A percentile compares a stretch with the other conserved stretches of the same genome.
Evolutionary conservation across 1,140 invertebrate species (phyloP).

Genomic region (Hylaeus volcanicus): DNA sequence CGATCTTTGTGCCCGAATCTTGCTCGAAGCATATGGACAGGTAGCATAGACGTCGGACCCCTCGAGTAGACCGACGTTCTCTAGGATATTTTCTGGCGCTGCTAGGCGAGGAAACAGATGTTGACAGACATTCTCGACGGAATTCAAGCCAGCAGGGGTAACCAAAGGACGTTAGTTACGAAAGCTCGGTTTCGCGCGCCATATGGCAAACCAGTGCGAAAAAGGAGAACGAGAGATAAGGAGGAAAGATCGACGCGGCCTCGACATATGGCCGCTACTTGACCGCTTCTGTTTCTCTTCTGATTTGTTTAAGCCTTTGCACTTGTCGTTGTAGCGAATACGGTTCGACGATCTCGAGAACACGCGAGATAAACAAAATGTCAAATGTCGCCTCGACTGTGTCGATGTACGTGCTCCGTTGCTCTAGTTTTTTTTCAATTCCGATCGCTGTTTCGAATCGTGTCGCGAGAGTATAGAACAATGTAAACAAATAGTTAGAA

Average conservation of each 20-base stretch:
- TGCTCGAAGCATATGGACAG: slow-evolving; percentile 53
- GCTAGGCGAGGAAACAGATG: slow-evolving; percentile 66
- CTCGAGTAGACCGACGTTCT: slow-evolving; percentile 17
- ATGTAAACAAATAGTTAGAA: slow-evolving; percentile 22
- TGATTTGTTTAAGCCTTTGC: slow-evolving; percentile 10
- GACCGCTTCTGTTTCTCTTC: background rate
- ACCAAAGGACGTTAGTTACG: slow-evolving; percentile 42
- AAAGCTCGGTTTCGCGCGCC: slow-evolving; percentile 68
- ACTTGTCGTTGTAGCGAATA: slow-evolving; percentile 2
- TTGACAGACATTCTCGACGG: slow-evolving; percentile 62
- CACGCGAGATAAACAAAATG: too few relatives aligned
- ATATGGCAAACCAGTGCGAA: slow-evolving; percentile 71
- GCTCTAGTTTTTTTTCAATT: too few relatives aligned
- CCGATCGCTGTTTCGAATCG: too few relatives aligned
- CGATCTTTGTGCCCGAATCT: slow-evolving; percentile 43
- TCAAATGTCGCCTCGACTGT: too few relatives aligned
- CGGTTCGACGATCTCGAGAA: too few relatives aligned
- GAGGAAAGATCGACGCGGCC: slow-evolving; percentile 50
- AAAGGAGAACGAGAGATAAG: slow-evolving; percentile 30
- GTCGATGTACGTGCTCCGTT: too few relatives aligned
- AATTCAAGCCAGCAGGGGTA: slow-evolving; percentile 31
- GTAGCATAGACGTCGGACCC: slow-evolving; percentile 28
- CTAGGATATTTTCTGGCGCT: slow-evolving; percentile 36
- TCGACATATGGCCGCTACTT: slow-evolving; percentile 66
- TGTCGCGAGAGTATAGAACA: background rate